Evolutionary conservation across 2,888 invertebrate genomes (phyloP), one percentile per base, ranked within the genome.

Genomic region (Odontothrips loti): DNA sequence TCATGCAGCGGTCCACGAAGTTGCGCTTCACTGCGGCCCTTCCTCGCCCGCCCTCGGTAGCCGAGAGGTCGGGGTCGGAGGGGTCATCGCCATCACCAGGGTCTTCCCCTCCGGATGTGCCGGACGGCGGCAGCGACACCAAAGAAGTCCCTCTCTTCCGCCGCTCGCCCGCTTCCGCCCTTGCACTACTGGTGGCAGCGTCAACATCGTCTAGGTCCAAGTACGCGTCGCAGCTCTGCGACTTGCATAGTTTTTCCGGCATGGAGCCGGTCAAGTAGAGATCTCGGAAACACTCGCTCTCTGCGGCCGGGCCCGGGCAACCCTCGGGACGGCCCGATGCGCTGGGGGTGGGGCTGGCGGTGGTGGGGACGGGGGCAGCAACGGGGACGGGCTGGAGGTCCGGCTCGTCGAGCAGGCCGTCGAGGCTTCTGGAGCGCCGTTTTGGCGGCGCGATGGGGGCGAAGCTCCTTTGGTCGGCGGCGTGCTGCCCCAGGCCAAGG

Each of bases 1-100:
- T 94, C 85, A 94, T 93, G 88, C 94, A 94, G 87, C 93, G 90
- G 90, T 95, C 95, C 92, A 95, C 93, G 87, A 95, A 95, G 88
- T 94, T 95, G 86, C 92, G 92, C 92, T 93, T 86, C n/a, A n/a
- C n/a, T n/a, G n/a, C n/a, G n/a, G n/a, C n/a, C n/a, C n/a, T n/a
- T n/a, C n/a, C n/a, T n/a, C n/a, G n/a, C n/a, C n/a, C n/a, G n/a
- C n/a, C n/a, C n/a, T n/a, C n/a, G n/a, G n/a, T n/a, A n/a, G n/a
- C n/a, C n/a, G n/a, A n/a, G n/a, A n/a, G n/a, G n/a, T n/a, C n/a
- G 92, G 81, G 27, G 15, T 82, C 82, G 9, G 82, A 82, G 11
- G 80, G 81, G 6, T 47, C n/a, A 58, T 48, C 58, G 15, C 9
- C 15, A 8, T 82, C 81, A 10, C 79, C 82, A 0, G 80, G 81